phyloP scores from a whole-genome alignment of 2,888 invertebrate species.

The Timandra comae region DNA sequence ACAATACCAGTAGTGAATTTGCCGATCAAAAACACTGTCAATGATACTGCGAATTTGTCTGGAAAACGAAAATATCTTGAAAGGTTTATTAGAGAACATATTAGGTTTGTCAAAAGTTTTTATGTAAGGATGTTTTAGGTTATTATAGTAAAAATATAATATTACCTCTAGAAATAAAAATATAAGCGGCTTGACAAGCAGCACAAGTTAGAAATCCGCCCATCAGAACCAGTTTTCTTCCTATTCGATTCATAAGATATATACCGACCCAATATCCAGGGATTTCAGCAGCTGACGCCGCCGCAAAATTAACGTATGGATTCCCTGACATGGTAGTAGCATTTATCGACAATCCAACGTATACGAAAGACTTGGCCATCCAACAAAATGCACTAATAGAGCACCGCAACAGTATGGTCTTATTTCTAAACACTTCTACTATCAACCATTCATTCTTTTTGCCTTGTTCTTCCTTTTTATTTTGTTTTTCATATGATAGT shows the following conservation, averaged over 20 bases:
- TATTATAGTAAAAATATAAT: too few relatives aligned
- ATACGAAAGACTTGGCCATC: conserved; percentile 82
- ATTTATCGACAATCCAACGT: conserved; percentile 82
- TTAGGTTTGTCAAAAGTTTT: too few relatives aligned
- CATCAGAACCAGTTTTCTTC: conserved; percentile 71
- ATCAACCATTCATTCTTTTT: conserved; percentile 20
- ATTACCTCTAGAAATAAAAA: conserved; percentile 62
- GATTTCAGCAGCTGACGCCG: conserved; percentile 78
- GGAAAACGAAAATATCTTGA: too few relatives aligned
- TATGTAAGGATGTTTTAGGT: too few relatives aligned
- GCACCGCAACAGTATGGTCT: conserved; percentile 60
- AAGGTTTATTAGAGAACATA: too few relatives aligned
- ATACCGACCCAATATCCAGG: conserved; percentile 80
- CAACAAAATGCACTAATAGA: conserved; percentile 80
- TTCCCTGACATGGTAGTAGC: conserved; percentile 80
- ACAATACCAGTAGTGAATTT: conserved; percentile 80
- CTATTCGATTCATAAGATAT: conserved; percentile 70
- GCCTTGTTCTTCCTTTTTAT: not conserved
- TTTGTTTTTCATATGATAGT: conserved; percentile 21
- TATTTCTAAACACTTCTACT: conserved; percentile 45
- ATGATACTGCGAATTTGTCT: conserved; percentile 38
- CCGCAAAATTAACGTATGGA: conserved; percentile 79
- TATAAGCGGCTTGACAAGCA: conserved; percentile 28
- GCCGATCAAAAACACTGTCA: conserved; percentile 76
- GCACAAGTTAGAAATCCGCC: conserved; percentile 72